These are phyloP conservation scores for Dicyrtomina minuta DNA, from an alignment of 2,888 invertebrate species.

Conservation along the genomic window DNA sequence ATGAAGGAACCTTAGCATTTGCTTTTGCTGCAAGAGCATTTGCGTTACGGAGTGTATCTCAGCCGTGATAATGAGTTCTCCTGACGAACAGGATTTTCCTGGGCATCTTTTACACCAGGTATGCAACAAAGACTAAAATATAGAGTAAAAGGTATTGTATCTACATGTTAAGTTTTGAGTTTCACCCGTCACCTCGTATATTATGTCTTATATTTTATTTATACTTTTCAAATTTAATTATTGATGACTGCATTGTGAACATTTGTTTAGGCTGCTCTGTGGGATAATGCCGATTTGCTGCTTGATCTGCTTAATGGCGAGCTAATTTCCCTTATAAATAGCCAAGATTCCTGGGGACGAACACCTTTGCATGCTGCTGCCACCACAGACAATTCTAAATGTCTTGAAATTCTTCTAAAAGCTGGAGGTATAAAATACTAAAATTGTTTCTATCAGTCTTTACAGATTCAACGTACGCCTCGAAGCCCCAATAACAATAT, in stretches of 20 bases:
- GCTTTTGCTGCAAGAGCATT: too few relatives aligned
- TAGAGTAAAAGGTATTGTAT: too few relatives aligned
- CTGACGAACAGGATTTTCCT: slow-evolving; percentile 64
- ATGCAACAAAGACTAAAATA: slow-evolving; percentile 35
- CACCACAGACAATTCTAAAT: slow-evolving; percentile 72
- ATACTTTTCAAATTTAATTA: too few relatives aligned
- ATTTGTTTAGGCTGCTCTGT: slow-evolving; percentile 69
- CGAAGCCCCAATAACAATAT: background rate
- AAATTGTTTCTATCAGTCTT: too few relatives aligned
- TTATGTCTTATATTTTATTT: background rate
- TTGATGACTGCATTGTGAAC: background rate
- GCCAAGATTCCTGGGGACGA: slow-evolving; percentile 72
- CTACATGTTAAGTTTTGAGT: too few relatives aligned
- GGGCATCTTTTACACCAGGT: slow-evolving; percentile 77
- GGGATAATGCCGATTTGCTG: slow-evolving; percentile 85
- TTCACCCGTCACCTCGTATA: too few relatives aligned
- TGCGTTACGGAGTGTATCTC: too few relatives aligned
- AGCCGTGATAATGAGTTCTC: slow-evolving; percentile 53
- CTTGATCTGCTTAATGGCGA: slow-evolving; percentile 73
- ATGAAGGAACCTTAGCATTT: too few relatives aligned
- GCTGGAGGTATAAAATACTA: slow-evolving; percentile 66
- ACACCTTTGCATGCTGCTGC: slow-evolving; percentile 82
- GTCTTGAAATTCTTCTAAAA: slow-evolving; percentile 70
- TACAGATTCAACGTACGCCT: too few relatives aligned
- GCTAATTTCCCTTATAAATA: slow-evolving; percentile 67